Evolutionary conservation across 2,797 vertebrate genomes (phyloP).

Genomic region (Zonotrichia albicollis): DNA sequence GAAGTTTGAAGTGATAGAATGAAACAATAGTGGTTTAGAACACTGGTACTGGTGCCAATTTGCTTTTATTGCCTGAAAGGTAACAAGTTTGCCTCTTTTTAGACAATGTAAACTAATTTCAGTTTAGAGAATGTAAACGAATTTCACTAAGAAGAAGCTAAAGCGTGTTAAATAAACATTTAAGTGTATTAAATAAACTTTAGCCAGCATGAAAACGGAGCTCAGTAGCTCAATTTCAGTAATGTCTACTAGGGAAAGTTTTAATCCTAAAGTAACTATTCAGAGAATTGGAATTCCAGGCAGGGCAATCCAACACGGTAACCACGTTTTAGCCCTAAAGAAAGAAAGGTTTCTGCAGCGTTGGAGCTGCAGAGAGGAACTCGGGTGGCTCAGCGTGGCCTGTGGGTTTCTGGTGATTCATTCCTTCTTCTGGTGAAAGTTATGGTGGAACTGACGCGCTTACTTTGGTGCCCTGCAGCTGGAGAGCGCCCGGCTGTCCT

Average conservation of each 20-base stretch:
- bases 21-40: background rate
- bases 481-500: constrained; percentile 83
- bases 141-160: background rate
- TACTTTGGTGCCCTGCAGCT: constrained; percentile 74
- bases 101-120: background rate
- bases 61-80: background rate
- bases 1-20: background rate
- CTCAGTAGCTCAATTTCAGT: background rate
- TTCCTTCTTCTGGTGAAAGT: constrained; percentile 40
- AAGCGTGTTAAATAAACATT: background rate
- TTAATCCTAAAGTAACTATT: background rate
- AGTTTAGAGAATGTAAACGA: background rate
- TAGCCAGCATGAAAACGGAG: background rate
- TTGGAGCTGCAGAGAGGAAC: background rate
- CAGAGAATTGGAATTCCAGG: background rate
- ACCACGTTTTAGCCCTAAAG: background rate
- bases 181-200: background rate
- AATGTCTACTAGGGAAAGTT: background rate
- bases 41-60: background rate
- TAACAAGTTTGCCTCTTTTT: background rate
- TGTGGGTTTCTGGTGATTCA: background rate
- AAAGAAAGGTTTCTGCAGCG: background rate
- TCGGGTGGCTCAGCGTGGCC: background rate
- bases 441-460: background rate
- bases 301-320: background rate